Percentiles rank a stretch among this genome's conserved stretches.
phyloP scores from a whole-genome alignment of 2,113 vertebrate species.

The Varanus salvator region DNA sequence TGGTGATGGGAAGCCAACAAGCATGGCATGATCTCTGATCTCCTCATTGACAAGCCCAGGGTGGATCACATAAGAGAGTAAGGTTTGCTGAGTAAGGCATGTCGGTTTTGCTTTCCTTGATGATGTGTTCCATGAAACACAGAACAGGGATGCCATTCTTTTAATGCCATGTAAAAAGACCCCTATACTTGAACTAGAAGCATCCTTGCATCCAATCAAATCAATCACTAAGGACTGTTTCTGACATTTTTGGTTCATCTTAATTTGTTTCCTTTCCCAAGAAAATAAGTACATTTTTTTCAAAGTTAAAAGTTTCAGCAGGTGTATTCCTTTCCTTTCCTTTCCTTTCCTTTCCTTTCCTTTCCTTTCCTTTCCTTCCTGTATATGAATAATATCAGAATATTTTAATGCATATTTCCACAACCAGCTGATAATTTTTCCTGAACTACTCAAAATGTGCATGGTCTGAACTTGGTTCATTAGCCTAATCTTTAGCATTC shows the following conservation, averaged over 20 bases:
- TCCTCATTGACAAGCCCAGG: background rate
- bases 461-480: background rate
- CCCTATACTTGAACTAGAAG: constrained; percentile 50
- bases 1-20: background rate
- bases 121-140: background rate
- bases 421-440: fast-evolving
- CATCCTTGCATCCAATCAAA: constrained; percentile 29
- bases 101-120: background rate
- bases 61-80: background rate
- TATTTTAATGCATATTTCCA: constrained; percentile 3
- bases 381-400: constrained; percentile 6
- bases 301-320: background rate
- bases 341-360: background rate
- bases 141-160: background rate
- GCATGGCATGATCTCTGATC: background rate
- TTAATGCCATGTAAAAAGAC: background rate
- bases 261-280: background rate
- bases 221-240: constrained; percentile 48
- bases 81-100: background rate
- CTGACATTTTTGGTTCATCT: background rate
- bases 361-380: background rate
- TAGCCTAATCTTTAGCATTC: background rate
- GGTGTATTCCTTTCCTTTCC: background rate
- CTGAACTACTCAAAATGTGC: background rate
- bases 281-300: constrained; percentile 17